phyloP scores from a whole-genome alignment of 64 coral and sea anemone genomes.

The Acropora yongei region DNA sequence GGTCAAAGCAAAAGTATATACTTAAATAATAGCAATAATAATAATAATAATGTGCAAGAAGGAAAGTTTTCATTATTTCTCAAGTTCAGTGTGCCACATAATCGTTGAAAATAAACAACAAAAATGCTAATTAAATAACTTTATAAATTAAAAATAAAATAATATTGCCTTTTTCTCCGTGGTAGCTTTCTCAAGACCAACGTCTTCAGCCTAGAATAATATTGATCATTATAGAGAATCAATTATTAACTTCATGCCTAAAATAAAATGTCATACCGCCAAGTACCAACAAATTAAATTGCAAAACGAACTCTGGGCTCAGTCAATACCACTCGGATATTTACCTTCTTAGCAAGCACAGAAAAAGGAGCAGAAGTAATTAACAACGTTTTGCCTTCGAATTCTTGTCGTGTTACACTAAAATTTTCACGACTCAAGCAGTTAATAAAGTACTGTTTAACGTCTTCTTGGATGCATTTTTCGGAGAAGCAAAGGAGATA shows the following conservation, averaged over 20 bases:
- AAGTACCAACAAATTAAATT: background rate
- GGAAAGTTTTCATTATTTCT: too few relatives aligned
- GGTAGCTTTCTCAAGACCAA: constrained; percentile 74
- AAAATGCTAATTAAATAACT: too few relatives aligned
- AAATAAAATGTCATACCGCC: background rate
- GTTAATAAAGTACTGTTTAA: constrained; percentile 73
- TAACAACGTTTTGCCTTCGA: constrained; percentile 63
- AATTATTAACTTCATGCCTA: background rate
- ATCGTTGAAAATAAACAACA: too few relatives aligned
- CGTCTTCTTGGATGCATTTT: constrained; percentile 68
- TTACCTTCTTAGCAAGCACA: constrained; percentile 74
- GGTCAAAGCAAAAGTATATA: background rate
- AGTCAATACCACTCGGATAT: background rate
- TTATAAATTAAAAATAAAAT: background rate
- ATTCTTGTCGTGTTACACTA: constrained; percentile 30
- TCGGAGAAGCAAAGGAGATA: constrained; percentile 74
- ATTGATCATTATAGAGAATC: background rate
- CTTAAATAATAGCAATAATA: background rate
- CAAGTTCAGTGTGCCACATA: too few relatives aligned
- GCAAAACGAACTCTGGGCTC: too few relatives aligned
- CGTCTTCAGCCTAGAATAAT: constrained; percentile 76
- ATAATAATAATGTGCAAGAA: background rate
- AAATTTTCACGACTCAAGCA: constrained; percentile 64
- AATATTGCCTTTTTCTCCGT: constrained; percentile 46
- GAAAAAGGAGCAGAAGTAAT: constrained; percentile 62